Conservation (phyloP, 2,113 vertebrate species). For the Peromyscus maniculatus region DNA sequence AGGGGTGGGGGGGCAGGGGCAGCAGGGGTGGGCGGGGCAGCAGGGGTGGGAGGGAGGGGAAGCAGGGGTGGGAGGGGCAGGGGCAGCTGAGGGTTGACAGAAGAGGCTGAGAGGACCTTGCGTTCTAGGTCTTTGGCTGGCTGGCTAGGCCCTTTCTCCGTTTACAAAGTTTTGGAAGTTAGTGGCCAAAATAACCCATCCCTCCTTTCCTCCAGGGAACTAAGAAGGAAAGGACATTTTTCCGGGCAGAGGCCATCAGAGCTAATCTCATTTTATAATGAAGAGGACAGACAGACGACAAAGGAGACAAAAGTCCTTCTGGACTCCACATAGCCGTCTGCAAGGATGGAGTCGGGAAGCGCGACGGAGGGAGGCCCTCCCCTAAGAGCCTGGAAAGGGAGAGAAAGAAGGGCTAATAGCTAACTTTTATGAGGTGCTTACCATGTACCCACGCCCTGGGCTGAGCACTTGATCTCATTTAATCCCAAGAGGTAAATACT, state of each 20-base stretch:
- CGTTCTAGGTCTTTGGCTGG: background rate
- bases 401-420: slow-evolving; percentile 51
- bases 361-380: background rate
- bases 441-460: slow-evolving; percentile 9
- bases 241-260: background rate
- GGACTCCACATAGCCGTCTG: background rate
- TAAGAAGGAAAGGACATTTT: slow-evolving; percentile 7
- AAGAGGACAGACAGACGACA: background rate
- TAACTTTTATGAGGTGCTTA: slow-evolving; percentile 75
- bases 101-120: slow-evolving; percentile 46
- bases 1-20: background rate
- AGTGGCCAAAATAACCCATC: background rate
- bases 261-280: background rate
- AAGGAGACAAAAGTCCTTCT: background rate
- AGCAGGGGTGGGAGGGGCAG: background rate
- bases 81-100: background rate
- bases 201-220: background rate
- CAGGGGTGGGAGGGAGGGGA: background rate
- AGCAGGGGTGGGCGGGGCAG: background rate
- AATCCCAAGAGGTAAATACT: slow-evolving; percentile 72
- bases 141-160: background rate
- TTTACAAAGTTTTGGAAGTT: slow-evolving; percentile 43
- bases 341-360: background rate
- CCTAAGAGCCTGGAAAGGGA: slow-evolving; percentile 58
- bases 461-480: slow-evolving; percentile 78